phyloP scores from a whole-genome alignment of 2,113 vertebrate genomes.

The Azemiops feae region DNA sequence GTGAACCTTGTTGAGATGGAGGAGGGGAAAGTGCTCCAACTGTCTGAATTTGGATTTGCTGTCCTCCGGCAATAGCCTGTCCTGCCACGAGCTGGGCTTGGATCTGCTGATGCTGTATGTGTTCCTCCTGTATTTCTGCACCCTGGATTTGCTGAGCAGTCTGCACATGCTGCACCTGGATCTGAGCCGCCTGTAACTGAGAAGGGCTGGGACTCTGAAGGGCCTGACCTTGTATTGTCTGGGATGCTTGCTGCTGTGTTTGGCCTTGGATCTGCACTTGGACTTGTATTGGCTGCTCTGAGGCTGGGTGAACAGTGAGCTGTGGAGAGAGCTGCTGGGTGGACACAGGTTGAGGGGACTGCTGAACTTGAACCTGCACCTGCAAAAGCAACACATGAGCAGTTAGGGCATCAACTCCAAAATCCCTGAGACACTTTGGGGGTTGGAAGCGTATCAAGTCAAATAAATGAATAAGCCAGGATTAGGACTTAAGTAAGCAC shows the following conservation, averaged over 20 bases:
- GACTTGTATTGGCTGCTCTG: conserved; percentile 93
- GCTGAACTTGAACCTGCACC: conserved; percentile 84
- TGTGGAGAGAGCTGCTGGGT: conserved; percentile 90
- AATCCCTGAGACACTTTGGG: rapidly evolving
- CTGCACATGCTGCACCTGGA: conserved; percentile 81
- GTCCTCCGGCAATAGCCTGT: conserved; percentile 84
- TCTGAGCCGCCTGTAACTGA: conserved; percentile 86
- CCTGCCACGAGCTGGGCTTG: conserved; percentile 92
- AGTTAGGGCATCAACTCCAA: conserved; percentile 45
- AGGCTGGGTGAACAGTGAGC: conserved; percentile 84
- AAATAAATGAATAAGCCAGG: not conserved
- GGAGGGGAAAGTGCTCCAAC: conserved; percentile 89
- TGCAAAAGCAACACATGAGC: conserved; percentile 54
- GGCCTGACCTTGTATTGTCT: conserved; percentile 77
- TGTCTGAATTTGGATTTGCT: conserved; percentile 97
- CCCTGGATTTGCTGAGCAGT: conserved; percentile 88
- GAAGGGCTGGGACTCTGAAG: conserved; percentile 82
- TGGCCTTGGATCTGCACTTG: conserved; percentile 97
- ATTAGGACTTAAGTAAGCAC: not conserved
- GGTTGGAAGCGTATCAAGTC: not conserved
- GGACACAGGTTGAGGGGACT: conserved; percentile 78
- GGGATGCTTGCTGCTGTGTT: conserved; percentile 79
- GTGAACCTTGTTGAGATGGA: conserved; percentile 82
- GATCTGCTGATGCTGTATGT: conserved; percentile 93
- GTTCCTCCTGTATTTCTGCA: conserved; percentile 91